A percentile compares a stretch with the other conserved stretches of the same genome.
These are phyloP conservation scores for Allobates femoralis DNA, from an alignment of 2,797 vertebrate species.

Conservation along the genomic window DNA sequence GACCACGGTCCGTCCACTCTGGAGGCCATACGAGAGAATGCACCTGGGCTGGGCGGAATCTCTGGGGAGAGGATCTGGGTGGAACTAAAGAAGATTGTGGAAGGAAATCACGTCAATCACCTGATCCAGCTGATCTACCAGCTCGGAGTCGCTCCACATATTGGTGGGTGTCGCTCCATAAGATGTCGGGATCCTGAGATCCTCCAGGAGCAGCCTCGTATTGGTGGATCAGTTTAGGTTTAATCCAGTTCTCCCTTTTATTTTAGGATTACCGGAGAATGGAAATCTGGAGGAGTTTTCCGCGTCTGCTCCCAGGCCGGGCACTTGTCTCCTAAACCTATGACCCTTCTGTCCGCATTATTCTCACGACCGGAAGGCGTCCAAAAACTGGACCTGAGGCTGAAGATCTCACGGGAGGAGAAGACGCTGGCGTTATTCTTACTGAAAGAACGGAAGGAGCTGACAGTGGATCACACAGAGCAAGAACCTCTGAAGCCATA, in stretches of 20 bases:
- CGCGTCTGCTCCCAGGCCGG: constrained; percentile 79
- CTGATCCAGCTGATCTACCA: constrained; percentile 86
- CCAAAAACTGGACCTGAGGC: constrained; percentile 86
- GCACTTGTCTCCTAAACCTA: constrained; percentile 83
- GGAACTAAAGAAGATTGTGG: constrained; percentile 91
- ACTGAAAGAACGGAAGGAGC: constrained; percentile 85
- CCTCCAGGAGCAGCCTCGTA: background rate
- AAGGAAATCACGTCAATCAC: constrained; percentile 84
- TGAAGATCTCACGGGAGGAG: constrained; percentile 94
- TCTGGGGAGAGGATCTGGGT: constrained; percentile 97
- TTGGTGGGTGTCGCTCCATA: constrained; percentile 78
- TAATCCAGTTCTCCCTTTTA: background rate
- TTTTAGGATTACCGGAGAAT: constrained; percentile 84
- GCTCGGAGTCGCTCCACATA: constrained; percentile 84
- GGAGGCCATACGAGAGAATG: constrained; percentile 85
- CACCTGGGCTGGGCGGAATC: constrained; percentile 85
- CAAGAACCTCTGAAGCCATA: constrained; percentile 82
- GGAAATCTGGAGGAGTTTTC: constrained; percentile 84
- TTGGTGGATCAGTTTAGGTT: background rate
- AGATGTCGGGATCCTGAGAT: background rate
- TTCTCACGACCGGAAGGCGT: constrained; percentile 84
- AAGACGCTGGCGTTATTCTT: constrained; percentile 89
- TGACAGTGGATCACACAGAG: constrained; percentile 77
- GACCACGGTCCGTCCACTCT: constrained; percentile 84
- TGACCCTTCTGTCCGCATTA: constrained; percentile 87